phyloP scores from a whole-genome alignment of 2,797 vertebrate species.

The Cryptoblepharus egeriae region DNA sequence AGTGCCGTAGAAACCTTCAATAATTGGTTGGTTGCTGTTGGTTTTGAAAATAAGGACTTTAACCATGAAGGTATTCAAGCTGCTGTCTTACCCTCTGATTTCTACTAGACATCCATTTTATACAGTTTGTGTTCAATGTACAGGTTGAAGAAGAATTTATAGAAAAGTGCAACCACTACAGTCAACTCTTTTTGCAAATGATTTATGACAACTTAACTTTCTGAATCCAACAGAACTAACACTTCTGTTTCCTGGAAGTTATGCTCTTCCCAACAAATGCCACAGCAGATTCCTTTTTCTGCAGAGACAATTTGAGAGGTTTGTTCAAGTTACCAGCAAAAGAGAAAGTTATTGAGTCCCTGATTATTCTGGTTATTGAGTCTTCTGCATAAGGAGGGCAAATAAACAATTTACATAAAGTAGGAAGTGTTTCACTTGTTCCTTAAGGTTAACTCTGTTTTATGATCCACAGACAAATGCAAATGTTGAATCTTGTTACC shows the following conservation, averaged over 20 bases:
- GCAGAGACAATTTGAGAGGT: conserved; percentile 31
- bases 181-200: neutral
- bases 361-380: conserved; percentile 3
- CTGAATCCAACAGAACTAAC: neutral
- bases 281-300: neutral
- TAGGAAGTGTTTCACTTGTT: conserved; percentile 28
- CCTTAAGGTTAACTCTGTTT: conserved; percentile 19
- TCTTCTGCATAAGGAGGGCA: conserved; percentile 6
- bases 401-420: conserved; percentile 34
- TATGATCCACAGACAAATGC: conserved; percentile 2
- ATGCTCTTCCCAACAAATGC: conserved; percentile 2
- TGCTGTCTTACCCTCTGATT: conserved; percentile 19
- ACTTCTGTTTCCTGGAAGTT: neutral
- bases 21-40: neutral
- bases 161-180: conserved; percentile 18
- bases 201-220: neutral
- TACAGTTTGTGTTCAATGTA: conserved; percentile 21
- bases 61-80: conserved; percentile 55
- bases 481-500: neutral
- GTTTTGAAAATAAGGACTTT: conserved; percentile 23
- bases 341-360: conserved; percentile 12
- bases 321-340: conserved; percentile 18
- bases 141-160: conserved; percentile 13
- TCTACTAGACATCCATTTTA: conserved; percentile 29
- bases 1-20: conserved; percentile 34